A percentile compares a stretch with the other conserved stretches of the same genome.
Conservation (phyloP, 2,113 vertebrate genomes). For the Erpornis zantholeuca region DNA sequence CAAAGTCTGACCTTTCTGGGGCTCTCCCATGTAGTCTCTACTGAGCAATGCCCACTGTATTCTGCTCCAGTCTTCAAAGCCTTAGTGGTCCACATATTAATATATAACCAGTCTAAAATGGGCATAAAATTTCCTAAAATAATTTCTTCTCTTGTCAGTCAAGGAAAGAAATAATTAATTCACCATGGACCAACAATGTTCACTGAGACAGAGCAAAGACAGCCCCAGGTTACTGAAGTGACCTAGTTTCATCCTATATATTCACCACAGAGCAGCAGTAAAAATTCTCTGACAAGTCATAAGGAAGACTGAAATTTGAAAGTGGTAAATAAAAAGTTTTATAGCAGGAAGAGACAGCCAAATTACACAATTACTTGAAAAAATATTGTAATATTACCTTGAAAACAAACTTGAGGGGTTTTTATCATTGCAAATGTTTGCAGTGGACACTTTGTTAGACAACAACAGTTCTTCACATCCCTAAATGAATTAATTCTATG, state of each 20-base stretch:
- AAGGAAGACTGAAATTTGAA: conserved; percentile 23
- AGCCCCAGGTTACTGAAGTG: conserved; percentile 64
- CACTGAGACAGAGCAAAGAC: conserved; percentile 61
- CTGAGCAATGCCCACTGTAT: background rate
- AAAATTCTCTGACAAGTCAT: conserved; percentile 40
- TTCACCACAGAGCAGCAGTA: conserved; percentile 22
- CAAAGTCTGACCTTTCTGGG: background rate
- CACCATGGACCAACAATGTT: conserved; percentile 47
- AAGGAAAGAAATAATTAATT: conserved; percentile 62
- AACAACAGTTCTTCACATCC: background rate
- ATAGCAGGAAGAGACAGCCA: background rate
- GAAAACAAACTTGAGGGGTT: background rate
- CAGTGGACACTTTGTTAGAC: background rate
- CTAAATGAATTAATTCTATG: background rate
- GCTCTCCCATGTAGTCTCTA: background rate
- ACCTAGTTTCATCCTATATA: conserved; percentile 56
- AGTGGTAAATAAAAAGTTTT: background rate
- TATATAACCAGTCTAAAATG: background rate
- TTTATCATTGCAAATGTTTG: background rate
- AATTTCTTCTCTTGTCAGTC: conserved; percentile 48
- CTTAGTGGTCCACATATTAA: background rate
- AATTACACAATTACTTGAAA: background rate
- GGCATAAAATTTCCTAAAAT: conserved; percentile 40
- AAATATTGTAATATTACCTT: background rate
- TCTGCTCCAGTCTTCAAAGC: background rate